Conservation (phyloP, 2,888 invertebrate species). For the Alviniconcha strummeri region DNA sequence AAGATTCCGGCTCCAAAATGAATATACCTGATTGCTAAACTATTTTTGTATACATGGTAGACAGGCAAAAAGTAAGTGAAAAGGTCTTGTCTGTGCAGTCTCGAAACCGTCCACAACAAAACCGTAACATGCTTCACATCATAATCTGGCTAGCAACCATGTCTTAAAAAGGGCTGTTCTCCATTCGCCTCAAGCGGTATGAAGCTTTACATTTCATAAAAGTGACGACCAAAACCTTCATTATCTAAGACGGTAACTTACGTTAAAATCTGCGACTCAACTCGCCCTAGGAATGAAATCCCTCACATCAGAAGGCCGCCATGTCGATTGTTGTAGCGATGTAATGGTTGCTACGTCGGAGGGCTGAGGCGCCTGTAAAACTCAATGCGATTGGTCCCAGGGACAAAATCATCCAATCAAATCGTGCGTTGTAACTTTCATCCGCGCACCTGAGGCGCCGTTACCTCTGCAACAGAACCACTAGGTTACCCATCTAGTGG, state of each 20-base stretch:
- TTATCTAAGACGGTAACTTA: slow-evolving; percentile 8
- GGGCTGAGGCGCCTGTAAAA: neutral
- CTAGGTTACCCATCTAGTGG: neutral
- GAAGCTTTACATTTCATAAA: no score
- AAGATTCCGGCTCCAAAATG: no score
- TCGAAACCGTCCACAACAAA: no score
- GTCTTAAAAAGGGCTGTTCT: no score
- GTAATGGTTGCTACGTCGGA: slow-evolving; percentile 30
- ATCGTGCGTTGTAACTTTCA: neutral
- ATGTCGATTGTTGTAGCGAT: slow-evolving; percentile 43
- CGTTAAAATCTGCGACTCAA: slow-evolving; percentile 7
- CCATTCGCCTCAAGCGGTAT: no score
- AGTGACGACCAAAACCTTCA: neutral
- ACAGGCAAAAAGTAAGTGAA: no score
- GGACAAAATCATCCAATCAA: slow-evolving; percentile 17
- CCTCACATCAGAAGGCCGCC: slow-evolving; percentile 47
- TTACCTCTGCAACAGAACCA: slow-evolving; percentile 30
- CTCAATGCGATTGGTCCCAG: slow-evolving; percentile 20
- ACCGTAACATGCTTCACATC: no score
- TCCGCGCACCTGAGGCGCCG: slow-evolving; percentile 25
- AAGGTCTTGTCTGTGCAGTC: no score
- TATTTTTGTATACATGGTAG: no score
- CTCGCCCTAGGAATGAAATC: neutral
- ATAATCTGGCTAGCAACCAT: no score
- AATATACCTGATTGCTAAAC: no score